These are phyloP conservation scores for Heterohyrax brucei DNA, from an alignment of 2,797 vertebrate species.

Conservation along the genomic window DNA sequence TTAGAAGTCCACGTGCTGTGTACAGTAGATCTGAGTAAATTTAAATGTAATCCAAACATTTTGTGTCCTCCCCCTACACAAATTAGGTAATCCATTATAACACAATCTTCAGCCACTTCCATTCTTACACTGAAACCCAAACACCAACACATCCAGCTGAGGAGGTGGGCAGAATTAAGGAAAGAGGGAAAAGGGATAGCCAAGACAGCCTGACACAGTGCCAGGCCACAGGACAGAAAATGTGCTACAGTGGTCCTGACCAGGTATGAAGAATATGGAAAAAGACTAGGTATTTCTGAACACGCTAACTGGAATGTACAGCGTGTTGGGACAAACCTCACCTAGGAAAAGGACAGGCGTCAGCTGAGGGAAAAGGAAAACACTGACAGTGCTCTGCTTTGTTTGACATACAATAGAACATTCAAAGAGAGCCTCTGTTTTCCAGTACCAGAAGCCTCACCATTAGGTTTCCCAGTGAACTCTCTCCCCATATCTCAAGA, in stretches of 20 bases:
- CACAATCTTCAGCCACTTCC: conserved; percentile 45
- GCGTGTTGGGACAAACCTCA: conserved; percentile 78
- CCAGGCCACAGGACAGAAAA: conserved; percentile 57
- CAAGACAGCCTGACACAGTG: conserved; percentile 37
- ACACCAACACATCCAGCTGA: neutral
- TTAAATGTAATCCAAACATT: neutral
- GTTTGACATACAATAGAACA: conserved; percentile 72
- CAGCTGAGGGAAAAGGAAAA: neutral
- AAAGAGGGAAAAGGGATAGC: neutral
- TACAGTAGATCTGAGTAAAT: conserved; percentile 59
- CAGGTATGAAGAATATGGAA: conserved; percentile 32
- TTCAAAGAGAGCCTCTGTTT: conserved; percentile 53
- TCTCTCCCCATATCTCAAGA: conserved; percentile 11
- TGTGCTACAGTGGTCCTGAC: neutral
- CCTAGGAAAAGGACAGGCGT: conserved; percentile 28
- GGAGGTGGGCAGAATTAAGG: neutral
- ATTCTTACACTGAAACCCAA: conserved; percentile 21
- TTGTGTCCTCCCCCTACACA: conserved; percentile 29
- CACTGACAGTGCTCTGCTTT: conserved; percentile 62
- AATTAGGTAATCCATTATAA: conserved; percentile 6
- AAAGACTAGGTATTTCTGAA: conserved; percentile 54
- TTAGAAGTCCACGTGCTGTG: neutral
- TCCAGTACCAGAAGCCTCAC: conserved; percentile 36
- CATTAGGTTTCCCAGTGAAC: conserved; percentile 61
- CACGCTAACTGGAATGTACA: conserved; percentile 80